These are phyloP conservation scores for Myotis vivesi DNA, from an alignment of 2,797 vertebrate genomes.

Conservation along the genomic window DNA sequence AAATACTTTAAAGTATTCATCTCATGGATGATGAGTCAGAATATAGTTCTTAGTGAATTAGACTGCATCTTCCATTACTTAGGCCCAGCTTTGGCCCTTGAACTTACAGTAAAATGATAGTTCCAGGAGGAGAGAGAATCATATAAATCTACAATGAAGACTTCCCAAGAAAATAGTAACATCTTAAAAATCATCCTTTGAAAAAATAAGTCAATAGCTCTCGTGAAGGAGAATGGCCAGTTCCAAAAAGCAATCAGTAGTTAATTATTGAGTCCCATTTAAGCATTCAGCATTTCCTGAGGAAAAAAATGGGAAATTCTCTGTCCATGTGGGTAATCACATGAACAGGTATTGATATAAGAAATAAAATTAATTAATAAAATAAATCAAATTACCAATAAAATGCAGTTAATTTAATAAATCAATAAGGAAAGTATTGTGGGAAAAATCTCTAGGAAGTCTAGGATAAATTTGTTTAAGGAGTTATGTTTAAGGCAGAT, in stretches of 20 bases:
- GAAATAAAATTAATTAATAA: slow-evolving; percentile 5
- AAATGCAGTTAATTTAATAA: not conserved
- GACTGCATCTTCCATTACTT: not conserved
- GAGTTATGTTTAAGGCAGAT: not conserved
- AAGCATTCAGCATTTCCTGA: not conserved
- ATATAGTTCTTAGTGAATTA: not conserved
- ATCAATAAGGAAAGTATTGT: not conserved
- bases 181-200: slow-evolving; percentile 22
- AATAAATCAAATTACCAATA: slow-evolving; percentile 9
- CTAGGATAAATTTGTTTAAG: slow-evolving; percentile 49
- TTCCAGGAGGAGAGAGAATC: not conserved
- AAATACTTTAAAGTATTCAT: not conserved
- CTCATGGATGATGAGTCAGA: not conserved
- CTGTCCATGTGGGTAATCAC: not conserved
- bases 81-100: not conserved
- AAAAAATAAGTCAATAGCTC: not conserved
- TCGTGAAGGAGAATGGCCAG: not conserved
- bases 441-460: not conserved
- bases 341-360: not conserved
- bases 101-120: not conserved
- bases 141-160: not conserved
- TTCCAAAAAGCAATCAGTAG: not conserved
- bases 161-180: not conserved
- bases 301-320: not conserved
- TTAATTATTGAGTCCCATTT: not conserved